Evolutionary conservation across 2,797 vertebrate genomes (phyloP).

Genomic region (Helicolenus hilgendorfi): DNA sequence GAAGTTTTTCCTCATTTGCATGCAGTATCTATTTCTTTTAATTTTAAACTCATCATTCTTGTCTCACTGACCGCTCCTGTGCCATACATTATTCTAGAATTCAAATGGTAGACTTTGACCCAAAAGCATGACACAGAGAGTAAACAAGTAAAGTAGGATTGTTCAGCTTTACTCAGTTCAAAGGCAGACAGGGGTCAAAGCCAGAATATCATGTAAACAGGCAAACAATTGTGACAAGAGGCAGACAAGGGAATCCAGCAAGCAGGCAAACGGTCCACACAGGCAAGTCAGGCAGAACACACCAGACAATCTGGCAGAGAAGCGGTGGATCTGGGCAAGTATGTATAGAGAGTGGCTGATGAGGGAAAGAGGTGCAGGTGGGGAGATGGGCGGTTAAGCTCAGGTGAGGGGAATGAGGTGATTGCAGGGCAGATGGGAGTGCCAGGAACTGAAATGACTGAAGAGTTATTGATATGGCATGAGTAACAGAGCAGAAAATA

Average conservation of each 20-base stretch:
- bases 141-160: background rate
- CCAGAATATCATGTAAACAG: background rate
- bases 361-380: background rate
- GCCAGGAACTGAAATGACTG: background rate
- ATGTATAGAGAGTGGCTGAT: background rate
- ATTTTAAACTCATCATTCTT: background rate
- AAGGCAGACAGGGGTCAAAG: background rate
- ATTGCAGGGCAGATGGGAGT: background rate
- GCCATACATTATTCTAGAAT: background rate
- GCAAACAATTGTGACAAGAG: background rate
- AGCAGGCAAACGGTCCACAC: background rate
- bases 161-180: background rate
- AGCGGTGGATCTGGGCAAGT: background rate
- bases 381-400: background rate
- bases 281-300: background rate
- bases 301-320: background rate
- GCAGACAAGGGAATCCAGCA: background rate
- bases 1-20: background rate
- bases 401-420: background rate
- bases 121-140: background rate
- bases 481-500: background rate
- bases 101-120: background rate
- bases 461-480: background rate
- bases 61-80: background rate
- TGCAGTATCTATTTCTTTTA: background rate